Evolutionary conservation across 2,888 invertebrate genomes (phyloP).

Genomic region (Pammene fasciana): DNA sequence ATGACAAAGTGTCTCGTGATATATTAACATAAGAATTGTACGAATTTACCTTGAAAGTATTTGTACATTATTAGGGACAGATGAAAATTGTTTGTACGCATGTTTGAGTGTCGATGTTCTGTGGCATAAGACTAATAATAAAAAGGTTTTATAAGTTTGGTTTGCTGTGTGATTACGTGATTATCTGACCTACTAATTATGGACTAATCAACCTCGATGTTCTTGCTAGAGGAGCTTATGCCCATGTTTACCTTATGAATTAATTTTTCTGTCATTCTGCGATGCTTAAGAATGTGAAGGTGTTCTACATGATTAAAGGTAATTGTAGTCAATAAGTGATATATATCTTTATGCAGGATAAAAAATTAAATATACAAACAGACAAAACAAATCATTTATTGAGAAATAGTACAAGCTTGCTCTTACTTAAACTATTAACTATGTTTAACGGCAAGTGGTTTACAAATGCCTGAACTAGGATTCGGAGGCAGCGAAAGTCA

Average conservation of each 20-base stretch:
- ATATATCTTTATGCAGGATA: not conserved
- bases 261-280: conserved; percentile 1
- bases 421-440: too few relatives aligned
- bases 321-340: too few relatives aligned
- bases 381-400: too few relatives aligned
- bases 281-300: conserved; percentile 2
- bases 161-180: conserved; percentile 33
- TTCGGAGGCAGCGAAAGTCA: too few relatives aligned
- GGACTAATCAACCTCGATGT: conserved; percentile 33
- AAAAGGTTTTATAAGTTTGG: conserved; percentile 30
- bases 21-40: conserved; percentile 63
- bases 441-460: too few relatives aligned
- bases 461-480: too few relatives aligned
- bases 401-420: too few relatives aligned
- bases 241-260: conserved; percentile 13
- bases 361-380: too few relatives aligned
- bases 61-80: conserved; percentile 47
- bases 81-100: conserved; percentile 19
- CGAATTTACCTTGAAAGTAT: conserved; percentile 54
- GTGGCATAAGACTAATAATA: conserved; percentile 36
- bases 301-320: not conserved
- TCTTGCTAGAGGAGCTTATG: conserved; percentile 19
- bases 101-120: conserved; percentile 30
- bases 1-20: conserved; percentile 48
- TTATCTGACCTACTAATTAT: conserved; percentile 40